These are phyloP conservation scores for Leptoclinus maculatus DNA, from an alignment of 2,797 vertebrate species.

Conservation along the genomic window DNA sequence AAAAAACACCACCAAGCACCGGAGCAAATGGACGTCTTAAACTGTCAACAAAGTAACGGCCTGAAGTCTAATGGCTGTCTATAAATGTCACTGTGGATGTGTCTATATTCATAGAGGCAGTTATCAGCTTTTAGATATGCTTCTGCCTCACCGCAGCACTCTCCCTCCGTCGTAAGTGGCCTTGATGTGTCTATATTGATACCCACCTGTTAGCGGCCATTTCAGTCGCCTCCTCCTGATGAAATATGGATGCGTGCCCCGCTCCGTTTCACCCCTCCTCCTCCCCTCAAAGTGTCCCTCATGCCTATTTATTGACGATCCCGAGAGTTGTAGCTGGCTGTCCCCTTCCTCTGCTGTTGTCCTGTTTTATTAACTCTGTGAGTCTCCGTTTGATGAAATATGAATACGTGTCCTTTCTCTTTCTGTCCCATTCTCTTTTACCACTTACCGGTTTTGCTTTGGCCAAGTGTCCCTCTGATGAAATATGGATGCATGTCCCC, in stretches of 20 bases:
- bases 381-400: constrained; percentile 70
- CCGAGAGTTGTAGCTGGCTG: constrained; percentile 40
- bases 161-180: constrained; percentile 51
- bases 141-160: constrained; percentile 46
- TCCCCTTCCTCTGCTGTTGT: constrained; percentile 48
- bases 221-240: constrained; percentile 58
- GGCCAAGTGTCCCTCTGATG: constrained; percentile 35
- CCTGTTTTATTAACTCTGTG: constrained; percentile 61
- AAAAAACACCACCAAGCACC: constrained; percentile 4
- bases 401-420: constrained; percentile 69
- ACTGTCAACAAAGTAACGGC: constrained; percentile 49
- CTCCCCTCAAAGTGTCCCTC: constrained; percentile 65
- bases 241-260: constrained; percentile 69
- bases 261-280: constrained; percentile 31
- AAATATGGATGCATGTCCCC: constrained; percentile 44
- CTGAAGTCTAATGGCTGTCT: constrained; percentile 58
- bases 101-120: constrained; percentile 69
- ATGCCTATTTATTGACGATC: constrained; percentile 67
- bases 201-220: constrained; percentile 67
- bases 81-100: constrained; percentile 60
- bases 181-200: constrained; percentile 66
- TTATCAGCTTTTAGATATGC: constrained; percentile 73
- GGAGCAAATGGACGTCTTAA: constrained; percentile 54
- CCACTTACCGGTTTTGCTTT: constrained; percentile 25
- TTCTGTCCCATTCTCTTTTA: constrained; percentile 34